These are phyloP conservation scores for Neostethus bicornis DNA, from an alignment of 2,797 vertebrate genomes.

Conservation along the genomic window DNA sequence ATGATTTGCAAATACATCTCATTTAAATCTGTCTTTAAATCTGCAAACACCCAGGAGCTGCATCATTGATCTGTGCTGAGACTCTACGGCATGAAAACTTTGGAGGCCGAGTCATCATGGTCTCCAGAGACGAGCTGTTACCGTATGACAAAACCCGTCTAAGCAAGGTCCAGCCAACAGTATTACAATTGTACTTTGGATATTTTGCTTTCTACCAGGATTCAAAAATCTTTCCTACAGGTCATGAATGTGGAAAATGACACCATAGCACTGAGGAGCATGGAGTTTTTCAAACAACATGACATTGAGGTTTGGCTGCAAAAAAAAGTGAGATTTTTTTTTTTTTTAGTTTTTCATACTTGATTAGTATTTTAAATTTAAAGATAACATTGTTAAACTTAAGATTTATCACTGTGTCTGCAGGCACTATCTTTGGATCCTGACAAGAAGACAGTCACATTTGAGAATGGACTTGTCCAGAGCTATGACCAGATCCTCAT, in stretches of 20 bases:
- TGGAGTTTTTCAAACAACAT: slow-evolving; percentile 76
- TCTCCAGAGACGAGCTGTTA: slow-evolving; percentile 78
- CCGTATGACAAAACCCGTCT: slow-evolving; percentile 87
- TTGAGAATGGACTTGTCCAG: slow-evolving; percentile 80
- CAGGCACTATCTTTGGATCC: slow-evolving; percentile 82
- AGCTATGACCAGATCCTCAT: slow-evolving; percentile 83
- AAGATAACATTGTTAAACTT: not conserved
- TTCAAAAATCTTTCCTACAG: slow-evolving; percentile 50
- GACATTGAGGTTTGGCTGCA: slow-evolving; percentile 83
- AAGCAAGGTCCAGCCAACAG: slow-evolving; percentile 80
- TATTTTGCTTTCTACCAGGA: too few relatives aligned
- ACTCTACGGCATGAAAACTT: slow-evolving; percentile 86
- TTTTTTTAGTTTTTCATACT: too few relatives aligned
- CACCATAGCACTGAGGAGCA: slow-evolving; percentile 78
- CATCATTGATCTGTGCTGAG: slow-evolving; percentile 85
- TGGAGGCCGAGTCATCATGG: slow-evolving; percentile 84
- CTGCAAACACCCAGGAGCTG: slow-evolving; percentile 75
- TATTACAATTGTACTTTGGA: not conserved
- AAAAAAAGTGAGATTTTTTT: slow-evolving; percentile 80
- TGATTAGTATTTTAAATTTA: not conserved
- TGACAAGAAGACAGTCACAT: slow-evolving; percentile 75
- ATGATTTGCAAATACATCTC: too few relatives aligned
- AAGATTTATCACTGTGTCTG: slow-evolving; percentile 5
- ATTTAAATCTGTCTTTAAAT: too few relatives aligned
- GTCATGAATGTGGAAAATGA: slow-evolving; percentile 78